Base-by-base conservation (phyloP, 2,888 invertebrate species). In the Ramazzottius varieornatus region DNA sequence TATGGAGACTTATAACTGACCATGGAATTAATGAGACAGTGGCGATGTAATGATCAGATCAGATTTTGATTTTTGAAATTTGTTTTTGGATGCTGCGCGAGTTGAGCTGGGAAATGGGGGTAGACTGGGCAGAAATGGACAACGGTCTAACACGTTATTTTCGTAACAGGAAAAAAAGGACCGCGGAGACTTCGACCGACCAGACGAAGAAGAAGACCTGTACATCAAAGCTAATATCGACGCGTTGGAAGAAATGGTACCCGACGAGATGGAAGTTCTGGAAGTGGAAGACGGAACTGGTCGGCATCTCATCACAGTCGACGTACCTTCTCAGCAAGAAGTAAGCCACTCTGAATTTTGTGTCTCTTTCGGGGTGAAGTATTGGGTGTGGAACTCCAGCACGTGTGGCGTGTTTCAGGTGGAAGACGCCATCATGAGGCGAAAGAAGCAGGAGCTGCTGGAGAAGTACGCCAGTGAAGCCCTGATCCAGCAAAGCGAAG, bases 251-350 rank as follows among this genome's bases (percentile, higher is more conserved):
- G 67, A 70, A 70, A 66, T 66, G 24, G 32, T 67, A 32, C 46
- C 64, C 24, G 67, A 68, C 33, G 69, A 68, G 16, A 32, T 65
- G 2, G 67, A 67, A 8, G 70, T 68, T 29, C 68, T 67, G 46
- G 66, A 69, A 33, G 70, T 71, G 33, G 70, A 70, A 33, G 72
- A 73, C 33, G 65, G 64, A 4, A 16, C 54, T 4, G 54, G 54
- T 54, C 54, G 54, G 4, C 54, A 54, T 63, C 72, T 73, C 63
- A 72, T 73, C 65, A 69, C 69, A 75, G 91, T 91, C 63, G 85
- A 89, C 4, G 90, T 96, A 34, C 94, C 94, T 0, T 86, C 88
- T 20, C 93, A 94, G 75, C 85, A 86, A 75, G 91, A 94, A 70
- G 76, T 78, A 63, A 67, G 54, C 32, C 20, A 32, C 1, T 33